Conservation (phyloP, 2,888 invertebrate genomes). For the Eulithis testata region DNA sequence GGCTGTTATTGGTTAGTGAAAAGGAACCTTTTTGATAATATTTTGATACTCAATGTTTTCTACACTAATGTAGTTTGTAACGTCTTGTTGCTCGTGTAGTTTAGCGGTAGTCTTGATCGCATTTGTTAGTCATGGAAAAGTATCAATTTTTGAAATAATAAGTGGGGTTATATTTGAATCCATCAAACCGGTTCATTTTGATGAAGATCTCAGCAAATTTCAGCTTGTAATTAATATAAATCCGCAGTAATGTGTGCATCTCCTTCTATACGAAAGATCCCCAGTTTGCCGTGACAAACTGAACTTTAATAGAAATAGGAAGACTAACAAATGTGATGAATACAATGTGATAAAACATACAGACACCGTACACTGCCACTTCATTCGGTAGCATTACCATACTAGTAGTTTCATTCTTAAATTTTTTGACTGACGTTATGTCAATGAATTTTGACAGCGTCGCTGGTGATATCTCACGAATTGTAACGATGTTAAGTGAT, state of each 20-base stretch:
- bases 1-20: constrained; percentile 84
- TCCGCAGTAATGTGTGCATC: too few relatives aligned
- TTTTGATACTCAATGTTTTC: constrained; percentile 84
- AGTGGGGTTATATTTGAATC: background rate
- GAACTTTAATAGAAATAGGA: constrained; percentile 29
- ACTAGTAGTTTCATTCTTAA: constrained; percentile 25
- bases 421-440: constrained; percentile 29
- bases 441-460: constrained; percentile 46
- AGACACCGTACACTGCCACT: constrained; percentile 39
- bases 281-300: constrained; percentile 34
- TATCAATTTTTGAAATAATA: constrained; percentile 40
- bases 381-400: constrained; percentile 36
- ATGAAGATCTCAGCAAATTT: background rate
- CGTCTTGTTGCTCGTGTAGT: constrained; percentile 68
- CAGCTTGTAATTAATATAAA: too few relatives aligned
- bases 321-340: constrained; percentile 65
- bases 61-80: constrained; percentile 79
- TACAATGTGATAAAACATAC: constrained; percentile 55
- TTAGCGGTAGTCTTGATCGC: constrained; percentile 65
- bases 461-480: constrained; percentile 78
- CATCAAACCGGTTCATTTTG: constrained; percentile 1
- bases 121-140: constrained; percentile 63
- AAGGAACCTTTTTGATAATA: constrained; percentile 79
- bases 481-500: constrained; percentile 80
- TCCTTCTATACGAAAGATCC: background rate